These are phyloP conservation scores for Daphoenositta chrysoptera DNA, from an alignment of 2,113 vertebrate species.

Conservation along the genomic window DNA sequence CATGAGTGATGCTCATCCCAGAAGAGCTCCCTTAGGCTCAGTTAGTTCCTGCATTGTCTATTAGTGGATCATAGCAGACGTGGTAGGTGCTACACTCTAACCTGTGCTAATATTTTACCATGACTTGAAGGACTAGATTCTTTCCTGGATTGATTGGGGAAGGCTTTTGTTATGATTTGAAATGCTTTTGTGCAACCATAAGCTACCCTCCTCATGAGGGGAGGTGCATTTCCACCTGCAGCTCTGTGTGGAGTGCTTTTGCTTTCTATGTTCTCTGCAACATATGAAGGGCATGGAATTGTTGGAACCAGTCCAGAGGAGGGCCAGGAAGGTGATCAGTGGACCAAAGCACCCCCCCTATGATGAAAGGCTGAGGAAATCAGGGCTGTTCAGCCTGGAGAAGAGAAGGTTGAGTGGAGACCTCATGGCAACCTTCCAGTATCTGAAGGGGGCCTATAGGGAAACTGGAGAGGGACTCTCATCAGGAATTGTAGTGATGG, in stretches of 20 bases:
- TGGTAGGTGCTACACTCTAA: background rate
- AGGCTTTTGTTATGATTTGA: background rate
- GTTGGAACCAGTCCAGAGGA: background rate
- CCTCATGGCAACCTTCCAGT: background rate
- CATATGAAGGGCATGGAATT: rapidly evolving
- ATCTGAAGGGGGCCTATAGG: background rate
- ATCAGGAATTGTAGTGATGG: background rate
- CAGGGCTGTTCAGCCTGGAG: background rate
- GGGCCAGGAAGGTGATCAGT: rapidly evolving
- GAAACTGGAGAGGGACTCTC: background rate
- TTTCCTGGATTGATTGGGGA: background rate
- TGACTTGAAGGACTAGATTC: background rate
- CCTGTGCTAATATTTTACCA: background rate
- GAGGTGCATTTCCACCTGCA: background rate
- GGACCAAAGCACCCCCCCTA: background rate
- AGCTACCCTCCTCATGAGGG: background rate
- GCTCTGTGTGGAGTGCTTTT: background rate
- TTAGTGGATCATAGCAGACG: background rate
- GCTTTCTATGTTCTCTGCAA: background rate
- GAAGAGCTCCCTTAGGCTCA: background rate
- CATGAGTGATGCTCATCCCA: background rate
- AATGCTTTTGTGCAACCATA: background rate
- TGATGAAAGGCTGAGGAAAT: background rate
- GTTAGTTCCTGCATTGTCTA: background rate
- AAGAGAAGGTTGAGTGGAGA: background rate